phyloP scores from a whole-genome alignment of 1,140 invertebrate species.

The Littorina saxatilis region DNA sequence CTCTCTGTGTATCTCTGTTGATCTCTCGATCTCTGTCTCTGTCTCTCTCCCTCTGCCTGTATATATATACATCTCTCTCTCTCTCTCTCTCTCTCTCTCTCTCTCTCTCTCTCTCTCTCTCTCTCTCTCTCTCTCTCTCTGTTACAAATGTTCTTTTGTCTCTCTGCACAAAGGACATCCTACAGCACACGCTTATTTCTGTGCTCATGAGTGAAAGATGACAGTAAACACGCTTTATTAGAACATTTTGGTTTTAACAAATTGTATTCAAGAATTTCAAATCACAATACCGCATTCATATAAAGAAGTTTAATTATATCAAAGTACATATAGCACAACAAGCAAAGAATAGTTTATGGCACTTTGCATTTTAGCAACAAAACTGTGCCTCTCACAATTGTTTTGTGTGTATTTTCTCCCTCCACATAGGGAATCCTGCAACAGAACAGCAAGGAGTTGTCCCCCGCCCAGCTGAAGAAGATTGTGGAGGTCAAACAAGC shows the following conservation, averaged over 20 bases:
- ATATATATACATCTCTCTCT: too few relatives aligned
- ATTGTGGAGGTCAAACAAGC: constrained; percentile 53
- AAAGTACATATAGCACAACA: too few relatives aligned
- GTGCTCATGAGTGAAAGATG: background rate
- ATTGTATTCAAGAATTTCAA: background rate
- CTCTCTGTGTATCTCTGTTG: too few relatives aligned
- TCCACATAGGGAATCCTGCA: constrained; percentile 49
- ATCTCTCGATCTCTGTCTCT: too few relatives aligned
- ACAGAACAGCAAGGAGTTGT: constrained; percentile 58
- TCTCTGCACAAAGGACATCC: background rate
- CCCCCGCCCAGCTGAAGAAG: constrained; percentile 47
- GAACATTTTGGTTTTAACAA: too few relatives aligned
- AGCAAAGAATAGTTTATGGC: too few relatives aligned
- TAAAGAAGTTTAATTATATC: background rate
- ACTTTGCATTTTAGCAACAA: too few relatives aligned
- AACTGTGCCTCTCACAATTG: too few relatives aligned
- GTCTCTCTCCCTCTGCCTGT: too few relatives aligned
- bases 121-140: constrained; percentile 22
- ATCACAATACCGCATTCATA: background rate
- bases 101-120: background rate
- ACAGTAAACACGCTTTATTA: background rate
- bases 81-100: background rate
- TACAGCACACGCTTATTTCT: too few relatives aligned
- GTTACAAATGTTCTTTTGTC: constrained; percentile 1
- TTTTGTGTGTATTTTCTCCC: background rate